Percentiles rank a stretch among this genome's conserved stretches.
Evolutionary conservation across 2,888 invertebrate species (phyloP).

Genomic region (Drosophila phalerata): DNA sequence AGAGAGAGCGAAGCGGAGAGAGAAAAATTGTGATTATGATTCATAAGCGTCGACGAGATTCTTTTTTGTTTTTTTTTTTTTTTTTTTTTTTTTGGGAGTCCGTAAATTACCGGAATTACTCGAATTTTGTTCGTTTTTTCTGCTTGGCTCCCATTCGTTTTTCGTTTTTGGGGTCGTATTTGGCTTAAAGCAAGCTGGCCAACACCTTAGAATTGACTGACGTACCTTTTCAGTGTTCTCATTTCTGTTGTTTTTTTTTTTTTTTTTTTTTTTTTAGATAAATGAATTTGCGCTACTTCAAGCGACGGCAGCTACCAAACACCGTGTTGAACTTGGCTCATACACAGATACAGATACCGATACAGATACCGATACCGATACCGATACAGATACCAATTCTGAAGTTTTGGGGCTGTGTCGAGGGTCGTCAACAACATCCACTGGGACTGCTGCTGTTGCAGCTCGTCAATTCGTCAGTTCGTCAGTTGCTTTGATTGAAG

Average conservation of each 20-base stretch:
- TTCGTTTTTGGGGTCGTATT: slow-evolving; percentile 33
- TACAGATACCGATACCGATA: slow-evolving; percentile 28
- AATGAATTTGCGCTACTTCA: slow-evolving; percentile 78
- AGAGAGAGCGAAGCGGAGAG: slow-evolving; percentile 13
- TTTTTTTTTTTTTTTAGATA: slow-evolving; percentile 67
- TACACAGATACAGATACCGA: slow-evolving; percentile 40
- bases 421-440: slow-evolving; percentile 64
- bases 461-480: slow-evolving; percentile 72
- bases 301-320: slow-evolving; percentile 67
- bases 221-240: slow-evolving; percentile 64
- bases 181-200: slow-evolving; percentile 61
- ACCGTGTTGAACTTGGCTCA: slow-evolving; percentile 24
- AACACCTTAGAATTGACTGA: slow-evolving; percentile 72
- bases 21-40: slow-evolving; percentile 74
- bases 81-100: slow-evolving; percentile 43
- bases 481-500: slow-evolving; percentile 79
- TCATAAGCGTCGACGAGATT: slow-evolving; percentile 66
- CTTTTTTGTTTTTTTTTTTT: slow-evolving; percentile 39
- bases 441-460: slow-evolving; percentile 48
- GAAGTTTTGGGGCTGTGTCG: slow-evolving; percentile 23
- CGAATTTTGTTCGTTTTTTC: slow-evolving; percentile 44
- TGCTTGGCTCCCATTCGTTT: slow-evolving; percentile 23
- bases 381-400: slow-evolving; percentile 32
- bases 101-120: slow-evolving; percentile 81
- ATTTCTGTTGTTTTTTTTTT: slow-evolving; percentile 52